Evolutionary conservation across 2,888 invertebrate genomes (phyloP), one percentile per base, ranked within the genome.

Genomic region (Nomada hirtipes): DNA sequence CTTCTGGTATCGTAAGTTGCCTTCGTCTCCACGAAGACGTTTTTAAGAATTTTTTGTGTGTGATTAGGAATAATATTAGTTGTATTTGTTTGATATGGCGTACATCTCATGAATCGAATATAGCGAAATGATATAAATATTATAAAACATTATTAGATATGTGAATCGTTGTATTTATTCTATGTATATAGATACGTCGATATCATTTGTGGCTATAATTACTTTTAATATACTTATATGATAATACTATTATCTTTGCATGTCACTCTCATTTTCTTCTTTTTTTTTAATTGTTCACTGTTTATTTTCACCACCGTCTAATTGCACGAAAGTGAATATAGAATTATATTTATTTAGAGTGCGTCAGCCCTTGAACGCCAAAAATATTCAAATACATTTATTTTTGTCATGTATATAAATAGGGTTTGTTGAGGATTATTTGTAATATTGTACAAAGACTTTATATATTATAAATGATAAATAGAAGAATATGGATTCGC

Each of bases 361-460:
- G 11, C 23, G 2, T n/a, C 26, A 23, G 68, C 15, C 53, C 79
- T 78, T 79, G 59, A 53, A 53, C 7, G 26, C 53, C n/a, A 70
- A 59, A 65, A 61, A 79, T 70, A 65, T 53, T n/a, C 15, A 20
- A 57, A 68, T 26, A 26, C 23, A 57, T 69, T 63, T 57, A 18
- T 42, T 10, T 36, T 36, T 59, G 4, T 10, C 18, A 42, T 10
- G 7, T 2, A 13, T 29, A 73, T 64, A 20, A 63, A 68, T 68
- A 74, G 50, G 26, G 4, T 3, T 74, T 61, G n/a, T 42, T 50
- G 1, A 15, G n/a, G 4, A 47, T 20, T 15, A 11, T 60, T 36
- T 20, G 61, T 13, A 4, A n/a, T 4, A 42, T 55, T 29, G 1
- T 36, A 11, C 4, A 18, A 18, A 11, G 23, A 7, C 36, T 1